Percentiles rank a stretch among this genome's conserved stretches.
Conservation (phyloP, 2,888 invertebrate species). For the Aphidius colemani region DNA sequence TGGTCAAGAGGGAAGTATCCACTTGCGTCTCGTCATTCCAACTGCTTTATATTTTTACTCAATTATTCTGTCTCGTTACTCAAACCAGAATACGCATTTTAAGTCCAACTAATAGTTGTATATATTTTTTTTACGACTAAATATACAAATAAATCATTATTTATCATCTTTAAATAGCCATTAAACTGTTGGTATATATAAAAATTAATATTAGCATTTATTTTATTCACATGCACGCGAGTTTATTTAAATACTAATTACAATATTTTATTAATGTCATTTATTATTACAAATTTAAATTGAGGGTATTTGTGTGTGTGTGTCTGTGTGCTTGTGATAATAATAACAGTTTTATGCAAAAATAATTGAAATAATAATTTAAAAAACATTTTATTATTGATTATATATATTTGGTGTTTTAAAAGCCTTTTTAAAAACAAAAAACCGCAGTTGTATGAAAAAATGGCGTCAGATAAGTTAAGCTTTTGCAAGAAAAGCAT, state of each 20-base stretch:
- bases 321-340: too few species aligned
- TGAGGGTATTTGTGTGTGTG: too few species aligned
- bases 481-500: neutral
- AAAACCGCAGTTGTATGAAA: constrained; percentile 5
- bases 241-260: too few species aligned
- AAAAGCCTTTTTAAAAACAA: neutral
- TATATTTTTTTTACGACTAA: neutral
- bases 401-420: too few species aligned
- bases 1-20: too few species aligned
- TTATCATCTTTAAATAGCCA: constrained; percentile 28
- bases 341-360: too few species aligned
- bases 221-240: too few species aligned
- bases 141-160: constrained; percentile 33
- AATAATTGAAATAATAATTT: too few species aligned
- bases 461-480: neutral
- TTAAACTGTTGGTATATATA: neutral
- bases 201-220: neutral
- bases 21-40: too few species aligned
- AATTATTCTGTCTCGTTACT: constrained; percentile 11
- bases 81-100: neutral
- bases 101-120: neutral
- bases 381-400: too few species aligned
- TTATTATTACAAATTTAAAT: neutral
- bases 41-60: constrained; percentile 21
- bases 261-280: too few species aligned